Evolutionary conservation across 92 coral and sea anemone genomes (phyloP).

Genomic region (Siderastrea radians): DNA sequence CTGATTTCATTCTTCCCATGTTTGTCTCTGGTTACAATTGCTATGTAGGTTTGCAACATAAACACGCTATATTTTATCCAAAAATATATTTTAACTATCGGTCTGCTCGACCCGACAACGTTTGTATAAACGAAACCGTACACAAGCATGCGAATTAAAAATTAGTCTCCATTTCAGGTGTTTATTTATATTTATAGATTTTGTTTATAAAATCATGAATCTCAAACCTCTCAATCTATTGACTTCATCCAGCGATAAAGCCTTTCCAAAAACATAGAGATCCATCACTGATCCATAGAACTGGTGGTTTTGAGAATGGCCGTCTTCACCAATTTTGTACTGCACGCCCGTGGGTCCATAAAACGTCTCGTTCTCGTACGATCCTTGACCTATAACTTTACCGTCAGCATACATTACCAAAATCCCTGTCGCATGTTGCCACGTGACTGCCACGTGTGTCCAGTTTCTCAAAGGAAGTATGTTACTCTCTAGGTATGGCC

Average conservation of each 20-base stretch:
- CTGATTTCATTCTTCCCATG: too few species aligned
- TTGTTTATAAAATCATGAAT: too few species aligned
- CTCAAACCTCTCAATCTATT: constrained; percentile 13
- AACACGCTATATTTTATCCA: too few species aligned
- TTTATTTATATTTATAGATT: not conserved
- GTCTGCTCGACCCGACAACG: too few species aligned
- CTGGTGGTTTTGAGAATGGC: not conserved
- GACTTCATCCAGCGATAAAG: constrained; percentile 19
- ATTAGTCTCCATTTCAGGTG: too few species aligned
- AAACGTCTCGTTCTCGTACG: not conserved
- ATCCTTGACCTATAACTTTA: not conserved
- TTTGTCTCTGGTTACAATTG: too few species aligned
- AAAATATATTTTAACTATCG: too few species aligned
- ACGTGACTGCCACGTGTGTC: constrained; percentile 36
- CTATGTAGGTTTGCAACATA: too few species aligned
- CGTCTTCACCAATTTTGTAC: constrained; percentile 23
- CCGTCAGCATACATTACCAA: constrained; percentile 24
- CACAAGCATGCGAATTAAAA: not conserved
- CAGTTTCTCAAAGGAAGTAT: not conserved
- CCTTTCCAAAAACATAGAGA: constrained; percentile 35
- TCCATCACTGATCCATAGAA: constrained; percentile 44
- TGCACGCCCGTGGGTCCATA: not conserved
- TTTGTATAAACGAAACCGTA: too few species aligned
- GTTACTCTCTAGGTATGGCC: not conserved
- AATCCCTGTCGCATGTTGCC: not conserved